Conservation (phyloP, 1,140 invertebrate genomes). For the Centruroides vittatus region DNA sequence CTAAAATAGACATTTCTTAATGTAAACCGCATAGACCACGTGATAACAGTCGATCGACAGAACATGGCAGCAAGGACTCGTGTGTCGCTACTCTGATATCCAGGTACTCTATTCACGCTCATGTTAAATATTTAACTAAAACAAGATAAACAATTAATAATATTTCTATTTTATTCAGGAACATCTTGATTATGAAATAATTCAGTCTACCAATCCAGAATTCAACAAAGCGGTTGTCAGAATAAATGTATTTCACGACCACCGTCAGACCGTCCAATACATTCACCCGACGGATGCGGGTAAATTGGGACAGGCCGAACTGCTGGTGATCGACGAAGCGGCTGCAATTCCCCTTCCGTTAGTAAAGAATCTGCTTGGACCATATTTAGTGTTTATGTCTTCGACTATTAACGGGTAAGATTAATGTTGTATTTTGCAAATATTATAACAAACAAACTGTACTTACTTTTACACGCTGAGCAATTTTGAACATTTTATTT, state of each 20-base stretch:
- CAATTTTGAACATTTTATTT: no score
- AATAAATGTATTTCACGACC: slow-evolving; percentile 76
- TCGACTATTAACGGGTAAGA: slow-evolving; percentile 85
- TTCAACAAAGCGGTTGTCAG: slow-evolving; percentile 92
- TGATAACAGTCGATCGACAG: no score
- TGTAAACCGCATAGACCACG: no score
- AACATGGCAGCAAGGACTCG: no score
- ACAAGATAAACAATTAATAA: no score
- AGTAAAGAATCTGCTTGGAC: slow-evolving; percentile 79
- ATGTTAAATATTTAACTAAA: no score
- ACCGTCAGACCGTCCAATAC: slow-evolving; percentile 96
- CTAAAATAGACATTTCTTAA: no score
- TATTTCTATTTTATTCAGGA: slow-evolving; percentile 41
- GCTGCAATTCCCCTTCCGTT: slow-evolving; percentile 93
- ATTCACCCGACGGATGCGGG: slow-evolving; percentile 79
- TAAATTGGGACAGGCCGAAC: slow-evolving; percentile 79
- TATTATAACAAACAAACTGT: no score
- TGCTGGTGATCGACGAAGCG: slow-evolving; percentile 96
- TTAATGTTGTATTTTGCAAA: not conserved
- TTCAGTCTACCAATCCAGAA: slow-evolving; percentile 92
- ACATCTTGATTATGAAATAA: slow-evolving; percentile 87
- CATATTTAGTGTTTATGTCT: slow-evolving; percentile 88
- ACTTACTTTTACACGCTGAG: no score
- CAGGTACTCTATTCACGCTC: no score
- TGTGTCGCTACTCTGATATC: no score